Conservation (phyloP, 2,797 vertebrate species). For the Dermochelys coriacea region DNA sequence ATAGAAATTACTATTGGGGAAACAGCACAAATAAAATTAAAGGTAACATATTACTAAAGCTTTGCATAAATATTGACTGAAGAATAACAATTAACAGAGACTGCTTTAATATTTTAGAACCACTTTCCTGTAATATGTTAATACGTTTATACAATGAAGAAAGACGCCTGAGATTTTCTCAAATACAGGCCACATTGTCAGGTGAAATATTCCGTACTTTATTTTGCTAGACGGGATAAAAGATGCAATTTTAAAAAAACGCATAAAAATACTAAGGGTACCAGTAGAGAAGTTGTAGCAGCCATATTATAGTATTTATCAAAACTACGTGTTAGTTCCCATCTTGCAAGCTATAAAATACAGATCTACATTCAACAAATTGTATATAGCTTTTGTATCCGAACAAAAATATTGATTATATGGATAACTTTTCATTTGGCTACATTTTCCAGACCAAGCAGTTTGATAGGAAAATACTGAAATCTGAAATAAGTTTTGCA, state of each 20-base stretch:
- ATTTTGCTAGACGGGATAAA: neutral
- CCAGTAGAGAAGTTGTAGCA: neutral
- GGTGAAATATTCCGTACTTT: neutral
- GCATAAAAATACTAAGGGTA: neutral
- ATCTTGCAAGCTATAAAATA: neutral
- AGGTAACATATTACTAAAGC: neutral
- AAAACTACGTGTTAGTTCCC: neutral
- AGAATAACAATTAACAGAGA: neutral
- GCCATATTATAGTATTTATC: neutral
- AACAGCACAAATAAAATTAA: neutral
- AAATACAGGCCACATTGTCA: neutral
- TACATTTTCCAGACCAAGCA: neutral
- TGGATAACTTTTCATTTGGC: neutral
- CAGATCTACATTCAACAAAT: neutral
- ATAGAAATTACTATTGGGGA: neutral
- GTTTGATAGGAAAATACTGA: neutral
- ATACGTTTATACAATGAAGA: neutral
- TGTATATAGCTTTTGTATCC: neutral
- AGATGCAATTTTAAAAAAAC: neutral
- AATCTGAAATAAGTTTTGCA: neutral
- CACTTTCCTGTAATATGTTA: neutral
- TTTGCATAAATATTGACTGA: neutral
- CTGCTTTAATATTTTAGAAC: neutral
- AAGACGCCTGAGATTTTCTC: neutral
- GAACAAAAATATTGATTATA: conserved; percentile 17